phyloP scores from a whole-genome alignment of 2,797 vertebrate species.

The Limnodromus scolopaceus region DNA sequence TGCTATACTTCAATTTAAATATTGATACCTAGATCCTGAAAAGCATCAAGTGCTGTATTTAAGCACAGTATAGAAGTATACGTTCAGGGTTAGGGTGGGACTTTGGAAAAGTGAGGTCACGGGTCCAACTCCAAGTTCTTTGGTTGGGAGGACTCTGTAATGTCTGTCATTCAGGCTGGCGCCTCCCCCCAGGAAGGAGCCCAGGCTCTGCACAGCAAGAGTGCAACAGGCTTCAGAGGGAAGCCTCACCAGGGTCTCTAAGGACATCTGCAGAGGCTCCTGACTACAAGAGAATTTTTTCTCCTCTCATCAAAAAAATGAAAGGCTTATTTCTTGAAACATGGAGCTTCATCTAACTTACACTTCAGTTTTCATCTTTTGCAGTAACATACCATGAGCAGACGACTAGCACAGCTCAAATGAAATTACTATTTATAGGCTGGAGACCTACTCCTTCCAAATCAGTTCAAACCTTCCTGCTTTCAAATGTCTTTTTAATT shows the following conservation, averaged over 20 bases:
- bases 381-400: neutral
- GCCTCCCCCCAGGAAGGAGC: neutral
- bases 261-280: neutral
- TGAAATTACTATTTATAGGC: conserved; percentile 12
- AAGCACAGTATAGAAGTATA: neutral
- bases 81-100: neutral
- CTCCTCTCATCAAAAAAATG: neutral
- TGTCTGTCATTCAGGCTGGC: neutral
- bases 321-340: neutral
- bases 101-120: neutral
- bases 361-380: neutral
- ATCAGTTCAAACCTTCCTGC: neutral
- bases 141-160: neutral
- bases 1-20: neutral
- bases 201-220: fast-evolving
- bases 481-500: neutral
- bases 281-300: neutral
- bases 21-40: neutral
- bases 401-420: neutral
- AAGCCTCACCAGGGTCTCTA: neutral
- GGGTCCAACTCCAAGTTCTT: neutral
- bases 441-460: neutral
- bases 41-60: neutral
- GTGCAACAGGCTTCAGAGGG: neutral
- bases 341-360: neutral